Conservation (phyloP, 2,113 vertebrate genomes). For the Aspidoscelis tigris region DNA sequence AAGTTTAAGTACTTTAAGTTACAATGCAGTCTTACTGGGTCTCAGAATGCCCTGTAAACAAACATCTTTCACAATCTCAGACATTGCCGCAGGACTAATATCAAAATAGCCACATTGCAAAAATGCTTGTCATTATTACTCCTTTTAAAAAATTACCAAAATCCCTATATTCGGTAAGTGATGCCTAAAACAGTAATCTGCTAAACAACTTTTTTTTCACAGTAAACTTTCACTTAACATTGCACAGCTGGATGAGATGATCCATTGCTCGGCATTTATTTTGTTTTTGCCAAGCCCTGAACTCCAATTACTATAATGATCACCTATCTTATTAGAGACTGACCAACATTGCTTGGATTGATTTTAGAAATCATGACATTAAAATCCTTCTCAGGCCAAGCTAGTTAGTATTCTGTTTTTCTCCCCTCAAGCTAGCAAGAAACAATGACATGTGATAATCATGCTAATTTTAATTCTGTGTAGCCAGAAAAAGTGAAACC, state of each 20-base stretch:
- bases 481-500: background rate
- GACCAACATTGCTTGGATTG: background rate
- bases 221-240: background rate
- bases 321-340: no score
- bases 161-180: background rate
- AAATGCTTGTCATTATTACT: background rate
- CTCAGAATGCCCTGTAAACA: background rate
- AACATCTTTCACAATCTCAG: background rate
- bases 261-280: background rate
- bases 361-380: background rate
- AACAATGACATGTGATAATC: constrained; percentile 12
- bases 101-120: background rate
- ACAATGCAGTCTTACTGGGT: background rate
- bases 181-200: background rate
- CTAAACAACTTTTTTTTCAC: constrained; percentile 12
- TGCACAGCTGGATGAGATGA: background rate
- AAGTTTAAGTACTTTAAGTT: background rate
- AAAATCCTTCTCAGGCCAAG: background rate
- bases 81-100: background rate
- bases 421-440: background rate
- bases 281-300: no score
- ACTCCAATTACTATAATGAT: no score
- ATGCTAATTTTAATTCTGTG: constrained; percentile 10
- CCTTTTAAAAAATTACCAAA: background rate
- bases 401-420: constrained; percentile 17